phyloP scores from a whole-genome alignment of 2,888 invertebrate genomes.

The Drosophila kanekoi region DNA sequence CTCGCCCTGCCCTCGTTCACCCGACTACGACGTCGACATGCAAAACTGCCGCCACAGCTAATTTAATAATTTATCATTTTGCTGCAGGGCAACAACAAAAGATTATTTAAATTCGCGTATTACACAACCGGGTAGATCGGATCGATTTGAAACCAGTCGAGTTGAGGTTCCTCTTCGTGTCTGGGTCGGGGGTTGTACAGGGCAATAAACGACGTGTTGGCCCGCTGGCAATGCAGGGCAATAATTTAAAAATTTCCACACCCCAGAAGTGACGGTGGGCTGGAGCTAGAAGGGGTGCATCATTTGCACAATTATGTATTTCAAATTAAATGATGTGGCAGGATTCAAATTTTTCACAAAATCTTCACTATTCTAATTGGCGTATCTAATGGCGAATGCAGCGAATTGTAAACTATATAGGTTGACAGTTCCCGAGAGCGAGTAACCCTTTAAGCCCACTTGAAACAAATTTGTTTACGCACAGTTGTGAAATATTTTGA shows the following conservation, averaged over 20 bases:
- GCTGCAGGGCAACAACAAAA: conserved; percentile 82
- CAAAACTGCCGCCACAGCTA: conserved; percentile 78
- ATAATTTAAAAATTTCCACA: conserved; percentile 83
- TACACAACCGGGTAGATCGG: conserved; percentile 53
- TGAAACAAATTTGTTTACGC: conserved; percentile 76
- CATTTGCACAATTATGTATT: conserved; percentile 56
- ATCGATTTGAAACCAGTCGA: conserved; percentile 27
- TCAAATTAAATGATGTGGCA: conserved; percentile 84
- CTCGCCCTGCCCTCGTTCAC: conserved; percentile 25
- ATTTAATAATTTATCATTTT: conserved; percentile 84
- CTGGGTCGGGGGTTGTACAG: not conserved
- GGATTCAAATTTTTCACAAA: conserved; percentile 82
- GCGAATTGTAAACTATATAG: conserved; percentile 58
- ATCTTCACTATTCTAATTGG: conserved; percentile 73
- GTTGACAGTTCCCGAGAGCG: conserved; percentile 27
- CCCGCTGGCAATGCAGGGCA: conserved; percentile 61
- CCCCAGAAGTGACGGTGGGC: conserved; percentile 32
- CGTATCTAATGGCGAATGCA: conserved; percentile 70
- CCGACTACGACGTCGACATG: conserved; percentile 49
- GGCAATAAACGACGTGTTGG: conserved; percentile 58
- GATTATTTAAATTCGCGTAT: conserved; percentile 82
- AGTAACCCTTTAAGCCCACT: conserved; percentile 64
- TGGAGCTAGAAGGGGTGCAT: conserved; percentile 23
- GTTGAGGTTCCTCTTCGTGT: conserved; percentile 1
- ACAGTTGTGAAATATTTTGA: conserved; percentile 72